phyloP scores from a whole-genome alignment of 2,888 invertebrate genomes.

The Parthenolecanium corni region DNA sequence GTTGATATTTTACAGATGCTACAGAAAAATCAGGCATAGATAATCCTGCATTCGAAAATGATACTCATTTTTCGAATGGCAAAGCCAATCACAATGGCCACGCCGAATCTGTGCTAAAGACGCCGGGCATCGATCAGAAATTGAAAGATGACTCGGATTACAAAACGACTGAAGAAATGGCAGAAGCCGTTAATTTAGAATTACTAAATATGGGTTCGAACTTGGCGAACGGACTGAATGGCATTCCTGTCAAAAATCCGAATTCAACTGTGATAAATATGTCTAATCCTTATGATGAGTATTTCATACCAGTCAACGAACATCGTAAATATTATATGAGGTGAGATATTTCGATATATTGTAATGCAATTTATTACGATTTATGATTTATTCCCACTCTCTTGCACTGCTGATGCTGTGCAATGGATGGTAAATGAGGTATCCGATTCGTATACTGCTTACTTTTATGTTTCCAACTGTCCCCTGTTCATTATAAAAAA shows the following conservation, averaged over 20 bases:
- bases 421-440: too few species aligned
- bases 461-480: too few species aligned
- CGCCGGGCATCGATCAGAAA: background rate
- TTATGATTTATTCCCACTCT: background rate
- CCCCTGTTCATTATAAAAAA: too few species aligned
- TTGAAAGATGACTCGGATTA: conserved; percentile 20
- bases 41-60: conserved; percentile 34
- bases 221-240: conserved; percentile 36
- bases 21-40: conserved; percentile 31
- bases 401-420: background rate
- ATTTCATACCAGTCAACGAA: conserved; percentile 74
- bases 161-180: conserved; percentile 33
- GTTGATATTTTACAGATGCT: background rate
- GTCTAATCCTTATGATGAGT: conserved; percentile 65
- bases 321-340: conserved; percentile 68
- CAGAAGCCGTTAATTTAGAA: conserved; percentile 68
- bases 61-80: conserved; percentile 16
- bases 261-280: conserved; percentile 47
- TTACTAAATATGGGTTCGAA: conserved; percentile 60
- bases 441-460: too few species aligned
- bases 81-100: background rate
- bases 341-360: conserved; percentile 42
- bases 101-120: conserved; percentile 7
- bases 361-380: background rate
- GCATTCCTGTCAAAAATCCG: conserved; percentile 49